phyloP scores from a whole-genome alignment of 2,113 vertebrate genomes.

The Notothenia coriiceps region DNA sequence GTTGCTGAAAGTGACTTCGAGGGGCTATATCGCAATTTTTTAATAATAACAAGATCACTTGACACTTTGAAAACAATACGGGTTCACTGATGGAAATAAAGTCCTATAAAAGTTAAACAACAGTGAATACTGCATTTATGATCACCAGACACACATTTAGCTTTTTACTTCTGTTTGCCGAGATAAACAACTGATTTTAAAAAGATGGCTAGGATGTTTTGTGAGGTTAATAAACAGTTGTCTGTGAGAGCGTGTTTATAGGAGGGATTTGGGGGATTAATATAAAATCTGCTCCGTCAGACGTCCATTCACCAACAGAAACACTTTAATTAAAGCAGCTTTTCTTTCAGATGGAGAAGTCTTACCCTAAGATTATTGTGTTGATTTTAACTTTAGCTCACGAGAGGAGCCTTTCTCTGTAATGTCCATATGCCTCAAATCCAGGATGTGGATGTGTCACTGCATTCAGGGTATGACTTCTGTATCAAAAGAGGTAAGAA shows the following conservation, averaged over 20 bases:
- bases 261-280: neutral
- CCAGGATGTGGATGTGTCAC: neutral
- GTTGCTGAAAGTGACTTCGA: no score
- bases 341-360: neutral
- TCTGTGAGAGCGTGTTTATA: neutral
- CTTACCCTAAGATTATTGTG: neutral
- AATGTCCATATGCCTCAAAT: neutral
- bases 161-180: neutral
- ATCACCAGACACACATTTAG: no score
- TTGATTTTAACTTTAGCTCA: conserved; percentile 1
- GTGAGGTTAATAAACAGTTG: no score
- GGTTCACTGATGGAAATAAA: no score
- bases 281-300: conserved; percentile 1
- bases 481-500: neutral
- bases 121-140: no score
- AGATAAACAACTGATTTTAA: no score
- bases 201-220: no score
- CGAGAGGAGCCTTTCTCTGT: neutral
- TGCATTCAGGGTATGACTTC: conserved; percentile 4
- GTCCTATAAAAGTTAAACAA: no score
- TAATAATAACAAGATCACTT: no score
- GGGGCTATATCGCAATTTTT: no score
- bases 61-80: no score
- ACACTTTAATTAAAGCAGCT: conserved; percentile 11
- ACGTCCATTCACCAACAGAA: conserved; percentile 5